A percentile compares a stretch with the other conserved stretches of the same genome.
phyloP scores from a whole-genome alignment of 53 echinoderm and acorn worm species.

The Holothuria scabra region DNA sequence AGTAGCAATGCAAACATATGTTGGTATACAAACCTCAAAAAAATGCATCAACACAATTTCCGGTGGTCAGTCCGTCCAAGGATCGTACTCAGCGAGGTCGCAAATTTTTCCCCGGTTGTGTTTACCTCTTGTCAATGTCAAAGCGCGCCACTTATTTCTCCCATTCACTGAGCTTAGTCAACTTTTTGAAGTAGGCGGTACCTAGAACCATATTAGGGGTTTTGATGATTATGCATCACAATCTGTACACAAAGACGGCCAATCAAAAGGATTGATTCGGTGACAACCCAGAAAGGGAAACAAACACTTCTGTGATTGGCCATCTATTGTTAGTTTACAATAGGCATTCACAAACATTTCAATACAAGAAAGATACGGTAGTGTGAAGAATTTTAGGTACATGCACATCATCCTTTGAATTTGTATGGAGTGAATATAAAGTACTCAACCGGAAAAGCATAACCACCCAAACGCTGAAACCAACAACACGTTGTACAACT shows the following conservation, averaged over 20 bases:
- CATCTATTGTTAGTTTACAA: conserved; percentile 53
- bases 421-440: conserved; percentile 13
- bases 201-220: conserved; percentile 14
- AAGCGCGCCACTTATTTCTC: too few species aligned
- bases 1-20: too few species aligned
- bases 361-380: conserved; percentile 49
- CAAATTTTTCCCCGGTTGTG: too few species aligned
- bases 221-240: conserved; percentile 25
- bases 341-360: conserved; percentile 48
- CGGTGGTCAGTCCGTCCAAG: too few species aligned
- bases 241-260: conserved; percentile 20
- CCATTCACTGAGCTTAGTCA: too few species aligned
- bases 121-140: too few species aligned
- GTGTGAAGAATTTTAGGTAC: conserved; percentile 44
- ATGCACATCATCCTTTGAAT: conserved; percentile 30
- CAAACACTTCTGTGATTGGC: conserved; percentile 53
- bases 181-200: conserved; percentile 26
- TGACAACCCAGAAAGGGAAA: conserved; percentile 47
- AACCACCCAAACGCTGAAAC: conserved; percentile 38
- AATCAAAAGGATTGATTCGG: conserved; percentile 43
- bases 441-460: conserved; percentile 45
- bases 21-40: too few species aligned
- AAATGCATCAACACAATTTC: too few species aligned
- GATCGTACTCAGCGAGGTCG: too few species aligned
- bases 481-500: conserved; percentile 6